Evolutionary conservation across 2,888 invertebrate species (phyloP).

Genomic region (Elegia similella): DNA sequence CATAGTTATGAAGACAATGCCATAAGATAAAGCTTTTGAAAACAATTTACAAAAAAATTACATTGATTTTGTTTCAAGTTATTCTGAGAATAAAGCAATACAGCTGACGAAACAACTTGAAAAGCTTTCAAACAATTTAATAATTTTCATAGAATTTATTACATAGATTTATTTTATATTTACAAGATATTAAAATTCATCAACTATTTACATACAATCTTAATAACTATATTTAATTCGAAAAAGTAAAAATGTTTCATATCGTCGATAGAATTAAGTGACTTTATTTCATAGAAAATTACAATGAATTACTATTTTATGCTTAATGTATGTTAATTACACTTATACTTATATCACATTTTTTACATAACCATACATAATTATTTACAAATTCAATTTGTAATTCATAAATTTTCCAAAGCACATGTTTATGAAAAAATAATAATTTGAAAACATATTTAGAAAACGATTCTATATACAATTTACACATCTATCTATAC

Average conservation of each 20-base stretch:
- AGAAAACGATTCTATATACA: neutral
- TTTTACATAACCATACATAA: constrained; percentile 44
- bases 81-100: too few species aligned
- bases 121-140: too few species aligned
- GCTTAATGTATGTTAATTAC: constrained; percentile 21
- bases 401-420: constrained; percentile 2
- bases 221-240: neutral
- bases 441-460: neutral
- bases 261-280: neutral
- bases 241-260: constrained; percentile 6
- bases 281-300: constrained; percentile 20
- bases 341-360: constrained; percentile 60
- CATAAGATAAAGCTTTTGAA: too few species aligned
- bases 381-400: constrained; percentile 34
- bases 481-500: neutral
- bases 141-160: neutral
- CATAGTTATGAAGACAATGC: too few species aligned
- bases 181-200: constrained; percentile 9
- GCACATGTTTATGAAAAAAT: neutral
- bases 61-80: too few species aligned
- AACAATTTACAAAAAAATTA: too few species aligned
- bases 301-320: constrained; percentile 9
- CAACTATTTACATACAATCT: constrained; percentile 19
- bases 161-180: neutral
- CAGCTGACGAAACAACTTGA: neutral